These are phyloP conservation scores for Coleophora deauratella DNA, from an alignment of 2,888 invertebrate species.

Conservation along the genomic window DNA sequence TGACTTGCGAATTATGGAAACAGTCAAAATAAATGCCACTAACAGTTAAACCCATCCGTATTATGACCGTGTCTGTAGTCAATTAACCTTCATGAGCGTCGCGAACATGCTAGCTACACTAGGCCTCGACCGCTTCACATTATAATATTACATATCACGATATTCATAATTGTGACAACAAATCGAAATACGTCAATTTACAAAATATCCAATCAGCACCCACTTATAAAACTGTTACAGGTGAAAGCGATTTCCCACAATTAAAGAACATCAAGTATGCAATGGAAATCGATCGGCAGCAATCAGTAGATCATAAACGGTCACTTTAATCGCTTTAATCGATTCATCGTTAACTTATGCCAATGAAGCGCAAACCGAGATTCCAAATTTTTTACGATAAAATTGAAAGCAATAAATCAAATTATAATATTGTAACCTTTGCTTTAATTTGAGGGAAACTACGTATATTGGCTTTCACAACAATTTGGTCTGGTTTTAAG, in stretches of 20 bases:
- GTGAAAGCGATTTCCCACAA: background rate
- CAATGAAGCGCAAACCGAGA: conserved; percentile 17
- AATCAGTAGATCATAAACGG: conserved; percentile 11
- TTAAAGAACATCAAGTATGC: conserved; percentile 1
- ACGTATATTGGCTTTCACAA: conserved; percentile 21
- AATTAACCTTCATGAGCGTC: too few species aligned
- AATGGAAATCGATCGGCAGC: conserved; percentile 1
- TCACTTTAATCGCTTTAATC: conserved; percentile 6
- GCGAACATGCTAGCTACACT: too few species aligned
- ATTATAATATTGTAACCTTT: conserved; percentile 47
- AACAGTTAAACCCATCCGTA: too few species aligned
- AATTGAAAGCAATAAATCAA: conserved; percentile 52
- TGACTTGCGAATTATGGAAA: too few species aligned
- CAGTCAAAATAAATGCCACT: too few species aligned
- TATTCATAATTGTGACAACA: too few species aligned
- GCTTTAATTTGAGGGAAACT: conserved; percentile 29
- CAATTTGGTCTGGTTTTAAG: conserved; percentile 13
- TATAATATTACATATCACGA: too few species aligned
- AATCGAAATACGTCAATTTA: too few species aligned
- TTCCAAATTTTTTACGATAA: conserved; percentile 30
- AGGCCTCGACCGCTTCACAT: too few species aligned
- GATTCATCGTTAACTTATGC: conserved; percentile 17
- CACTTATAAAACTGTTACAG: too few species aligned
- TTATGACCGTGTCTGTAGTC: too few species aligned
- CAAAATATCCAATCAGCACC: too few species aligned